phyloP scores from a whole-genome alignment of 2,797 vertebrate species.

The Sparus aurata region DNA sequence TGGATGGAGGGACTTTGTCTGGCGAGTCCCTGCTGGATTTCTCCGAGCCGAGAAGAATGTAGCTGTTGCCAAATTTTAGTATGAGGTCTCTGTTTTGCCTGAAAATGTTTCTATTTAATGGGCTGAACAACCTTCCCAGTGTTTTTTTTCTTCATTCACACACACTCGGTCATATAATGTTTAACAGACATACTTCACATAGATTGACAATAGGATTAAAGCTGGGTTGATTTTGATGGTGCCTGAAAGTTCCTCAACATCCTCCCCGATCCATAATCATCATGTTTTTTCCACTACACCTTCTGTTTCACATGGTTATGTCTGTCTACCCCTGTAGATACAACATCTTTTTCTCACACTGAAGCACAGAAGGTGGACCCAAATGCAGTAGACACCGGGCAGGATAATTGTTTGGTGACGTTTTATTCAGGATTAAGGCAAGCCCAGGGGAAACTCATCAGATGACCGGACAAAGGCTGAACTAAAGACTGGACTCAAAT shows the following conservation, averaged over 20 bases:
- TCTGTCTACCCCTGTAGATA: neutral
- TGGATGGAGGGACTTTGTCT: constrained; percentile 1
- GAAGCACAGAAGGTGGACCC: too few species aligned
- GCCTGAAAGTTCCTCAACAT: neutral
- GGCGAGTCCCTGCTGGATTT: constrained; percentile 12
- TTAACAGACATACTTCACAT: neutral
- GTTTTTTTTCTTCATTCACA: neutral
- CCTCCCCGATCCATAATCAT: neutral
- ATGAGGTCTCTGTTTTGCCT: constrained; percentile 7
- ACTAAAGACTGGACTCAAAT: too few species aligned
- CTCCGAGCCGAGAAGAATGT: neutral
- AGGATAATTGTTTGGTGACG: too few species aligned
- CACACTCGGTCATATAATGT: neutral
- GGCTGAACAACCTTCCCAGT: neutral
- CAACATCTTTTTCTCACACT: neutral
- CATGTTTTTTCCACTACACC: neutral
- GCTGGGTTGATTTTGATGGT: neutral
- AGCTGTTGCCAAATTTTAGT: neutral
- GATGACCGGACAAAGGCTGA: too few species aligned
- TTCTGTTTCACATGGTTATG: neutral
- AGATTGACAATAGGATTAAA: neutral
- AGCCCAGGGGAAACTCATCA: too few species aligned
- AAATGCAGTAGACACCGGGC: too few species aligned
- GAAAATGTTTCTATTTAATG: neutral
- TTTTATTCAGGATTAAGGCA: too few species aligned